These are phyloP conservation scores for Drosophila diplacantha DNA, from an alignment of 2,888 invertebrate species.

Conservation along the genomic window DNA sequence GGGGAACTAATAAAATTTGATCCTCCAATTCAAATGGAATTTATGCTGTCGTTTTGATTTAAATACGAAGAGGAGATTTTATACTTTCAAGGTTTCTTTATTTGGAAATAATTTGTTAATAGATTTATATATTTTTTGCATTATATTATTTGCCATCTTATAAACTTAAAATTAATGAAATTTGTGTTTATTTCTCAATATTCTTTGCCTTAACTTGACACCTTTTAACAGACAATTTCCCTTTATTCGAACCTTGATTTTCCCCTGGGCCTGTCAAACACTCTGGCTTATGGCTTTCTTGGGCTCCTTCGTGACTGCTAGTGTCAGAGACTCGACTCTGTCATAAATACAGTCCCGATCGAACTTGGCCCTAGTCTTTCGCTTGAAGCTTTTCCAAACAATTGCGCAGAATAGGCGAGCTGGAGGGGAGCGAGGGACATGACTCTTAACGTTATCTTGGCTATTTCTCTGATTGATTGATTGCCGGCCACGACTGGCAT, in stretches of 20 bases:
- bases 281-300: conserved; percentile 3
- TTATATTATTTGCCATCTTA: no score
- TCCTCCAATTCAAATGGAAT: not conserved
- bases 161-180: not conserved
- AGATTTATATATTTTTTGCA: no score
- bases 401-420: not conserved
- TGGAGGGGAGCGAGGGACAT: not conserved
- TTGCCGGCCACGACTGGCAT: conserved; percentile 51
- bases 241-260: not conserved
- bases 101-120: no score
- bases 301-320: conserved; percentile 21
- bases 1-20: conserved; percentile 4
- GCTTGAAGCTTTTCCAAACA: conserved; percentile 10
- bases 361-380: conserved; percentile 10
- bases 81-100: no score
- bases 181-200: not conserved
- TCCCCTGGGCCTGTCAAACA: conserved; percentile 5
- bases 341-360: conserved; percentile 22
- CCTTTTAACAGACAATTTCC: not conserved
- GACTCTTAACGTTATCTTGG: conserved; percentile 48
- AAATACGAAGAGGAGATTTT: not conserved
- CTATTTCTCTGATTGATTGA: conserved; percentile 64
- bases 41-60: not conserved
- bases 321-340: conserved; percentile 18
- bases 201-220: not conserved